Conservation (phyloP, 2,888 invertebrate species). For the Sarcophaga carnaria region DNA sequence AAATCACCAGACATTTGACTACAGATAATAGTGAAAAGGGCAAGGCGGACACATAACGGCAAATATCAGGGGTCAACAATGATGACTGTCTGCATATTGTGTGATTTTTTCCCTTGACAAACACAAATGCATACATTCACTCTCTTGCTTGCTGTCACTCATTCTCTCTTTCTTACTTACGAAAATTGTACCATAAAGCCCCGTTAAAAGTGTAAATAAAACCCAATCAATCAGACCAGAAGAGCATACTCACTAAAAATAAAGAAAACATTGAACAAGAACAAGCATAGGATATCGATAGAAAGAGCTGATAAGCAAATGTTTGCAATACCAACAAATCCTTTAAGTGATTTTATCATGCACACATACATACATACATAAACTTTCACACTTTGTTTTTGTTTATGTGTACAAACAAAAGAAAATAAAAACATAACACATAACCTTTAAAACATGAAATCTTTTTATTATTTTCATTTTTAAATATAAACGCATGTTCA, state of each 20-base stretch:
- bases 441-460: background rate
- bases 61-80: slow-evolving; percentile 36
- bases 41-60: slow-evolving; percentile 14
- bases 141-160: background rate
- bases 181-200: background rate
- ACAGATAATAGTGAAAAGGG: background rate
- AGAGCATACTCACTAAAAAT: background rate
- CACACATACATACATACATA: too few species aligned
- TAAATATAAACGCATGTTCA: background rate
- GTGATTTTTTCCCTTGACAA: slow-evolving; percentile 32
- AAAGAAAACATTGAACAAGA: background rate
- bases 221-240: background rate
- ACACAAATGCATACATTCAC: background rate
- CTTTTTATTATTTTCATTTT: background rate
- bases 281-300: background rate
- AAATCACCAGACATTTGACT: too few species aligned
- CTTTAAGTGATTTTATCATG: background rate
- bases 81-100: slow-evolving; percentile 46
- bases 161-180: background rate
- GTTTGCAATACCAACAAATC: background rate
- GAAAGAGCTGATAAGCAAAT: background rate
- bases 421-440: background rate
- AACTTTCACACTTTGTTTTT: background rate
- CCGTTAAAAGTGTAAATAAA: background rate
- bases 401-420: background rate